Base-by-base conservation (phyloP, 1,140 invertebrate genomes). In the Drosophila lini region DNA sequence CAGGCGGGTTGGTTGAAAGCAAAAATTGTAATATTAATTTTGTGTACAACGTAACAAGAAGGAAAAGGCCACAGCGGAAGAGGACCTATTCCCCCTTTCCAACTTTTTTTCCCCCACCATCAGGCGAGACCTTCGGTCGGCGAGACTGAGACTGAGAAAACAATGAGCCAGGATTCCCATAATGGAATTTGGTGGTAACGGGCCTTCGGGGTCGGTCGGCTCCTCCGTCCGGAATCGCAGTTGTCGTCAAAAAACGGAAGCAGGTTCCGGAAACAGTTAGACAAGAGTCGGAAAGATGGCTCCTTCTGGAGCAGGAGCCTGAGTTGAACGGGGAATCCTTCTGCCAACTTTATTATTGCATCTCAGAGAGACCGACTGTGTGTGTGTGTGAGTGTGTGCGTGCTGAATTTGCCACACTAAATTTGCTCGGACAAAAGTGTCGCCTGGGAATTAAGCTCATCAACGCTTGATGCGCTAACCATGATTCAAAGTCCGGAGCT, bases 21-120 rank as follows among this genome's bases (percentile, higher is more conserved):
- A 88, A 88, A 88, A 88, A 86, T 86, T 86, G 83, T 83, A 89
- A 88, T 88, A 88, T 88, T 88, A 83, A 88, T 88, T 83, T 88
- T 88, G 71, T 88, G 76, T 89, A 80, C 64, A 58, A 48, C 53
- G 36, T 59, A 57, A 63, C 45, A 45, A 38, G 31, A 15, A n/a
- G 57, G 32, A 36, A 44, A 61, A 52, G 38, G 61, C 58, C 63
- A 58, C 45, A 63, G 52, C 59, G 81, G 67, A 74, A 70, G 61
- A 57, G 50, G 65, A 61, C 48, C 47, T 16, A 32, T 22, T 28
- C 10, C 57, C 64, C 60, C 64, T 45, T 38, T 65, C 59, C 50
- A 47, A 60, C 59, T 40, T 41, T 8, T 36, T 31, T n/a, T 42
- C 1, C 13, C 13, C 40, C n/a, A n/a, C 42, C 19, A 3, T 34